A percentile compares a stretch with the other conserved stretches of the same genome.
Evolutionary conservation across 92 coral and sea anemone species (phyloP).

Genomic region (Palythoa caribaeorum): DNA sequence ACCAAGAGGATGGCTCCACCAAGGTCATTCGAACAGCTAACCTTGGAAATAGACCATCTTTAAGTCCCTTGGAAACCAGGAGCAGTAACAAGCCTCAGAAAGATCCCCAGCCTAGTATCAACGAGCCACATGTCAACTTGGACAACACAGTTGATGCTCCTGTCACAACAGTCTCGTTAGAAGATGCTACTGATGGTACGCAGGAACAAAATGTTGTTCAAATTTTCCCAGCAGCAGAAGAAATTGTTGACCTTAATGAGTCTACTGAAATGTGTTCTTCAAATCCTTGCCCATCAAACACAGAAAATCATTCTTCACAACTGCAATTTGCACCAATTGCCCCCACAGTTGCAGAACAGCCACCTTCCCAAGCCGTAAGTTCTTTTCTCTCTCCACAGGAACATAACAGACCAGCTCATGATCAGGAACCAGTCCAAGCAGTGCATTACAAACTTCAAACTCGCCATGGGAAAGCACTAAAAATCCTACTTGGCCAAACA

Average conservation of each 20-base stretch:
- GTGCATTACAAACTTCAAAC: slow-evolving; percentile 45
- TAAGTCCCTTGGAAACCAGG: background rate
- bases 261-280: slow-evolving; percentile 1
- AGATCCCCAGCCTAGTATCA: background rate
- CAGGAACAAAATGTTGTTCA: slow-evolving; percentile 25
- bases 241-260: slow-evolving; percentile 10
- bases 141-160: slow-evolving; percentile 1
- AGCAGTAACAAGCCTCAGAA: slow-evolving; percentile 13
- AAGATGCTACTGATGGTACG: background rate
- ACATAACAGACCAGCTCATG: slow-evolving; percentile 14
- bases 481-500: slow-evolving; percentile 45
- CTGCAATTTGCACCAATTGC: background rate
- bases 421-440: background rate
- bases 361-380: background rate
- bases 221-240: slow-evolving; percentile 22
- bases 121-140: background rate
- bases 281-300: slow-evolving; percentile 10
- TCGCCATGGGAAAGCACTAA: slow-evolving; percentile 45
- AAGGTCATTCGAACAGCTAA: slow-evolving; percentile 9
- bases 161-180: slow-evolving; percentile 12
- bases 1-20: slow-evolving; percentile 38
- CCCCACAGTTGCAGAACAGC: background rate
- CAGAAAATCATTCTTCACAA: slow-evolving; percentile 21
- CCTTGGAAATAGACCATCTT: background rate
- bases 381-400: slow-evolving; percentile 27